Evolutionary conservation across 2,113 vertebrate species (phyloP).

Genomic region (Trichomycterus rosablanca): DNA sequence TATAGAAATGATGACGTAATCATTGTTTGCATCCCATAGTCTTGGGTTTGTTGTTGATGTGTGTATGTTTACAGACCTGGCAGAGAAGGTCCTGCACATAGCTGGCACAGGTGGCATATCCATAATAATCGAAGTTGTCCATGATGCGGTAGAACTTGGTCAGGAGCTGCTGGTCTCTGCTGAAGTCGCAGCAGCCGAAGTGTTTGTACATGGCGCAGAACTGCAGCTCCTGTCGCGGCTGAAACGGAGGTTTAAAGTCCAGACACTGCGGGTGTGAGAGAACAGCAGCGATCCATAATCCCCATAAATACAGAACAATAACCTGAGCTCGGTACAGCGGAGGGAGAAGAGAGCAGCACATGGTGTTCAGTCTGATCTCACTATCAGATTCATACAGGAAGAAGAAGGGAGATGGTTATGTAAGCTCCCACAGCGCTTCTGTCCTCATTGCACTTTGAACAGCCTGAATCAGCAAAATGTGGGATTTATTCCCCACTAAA

Average conservation of each 20-base stretch:
- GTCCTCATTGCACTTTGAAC: slow-evolving; percentile 22
- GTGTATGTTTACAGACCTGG: slow-evolving; percentile 71
- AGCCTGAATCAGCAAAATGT: background rate
- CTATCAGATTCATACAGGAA: no score
- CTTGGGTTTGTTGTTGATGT: no score
- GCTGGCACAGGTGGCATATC: slow-evolving; percentile 71
- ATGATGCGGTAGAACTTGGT: slow-evolving; percentile 73
- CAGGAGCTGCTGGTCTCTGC: slow-evolving; percentile 74
- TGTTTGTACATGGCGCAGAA: slow-evolving; percentile 83
- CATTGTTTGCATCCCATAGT: no score
- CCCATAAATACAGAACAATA: slow-evolving; percentile 28
- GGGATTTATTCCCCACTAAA: no score
- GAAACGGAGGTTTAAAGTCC: slow-evolving; percentile 94
- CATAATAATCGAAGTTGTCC: slow-evolving; percentile 62
- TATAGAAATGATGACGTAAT: no score
- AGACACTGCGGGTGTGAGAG: slow-evolving; percentile 84
- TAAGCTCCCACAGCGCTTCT: background rate
- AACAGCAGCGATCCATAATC: slow-evolving; percentile 44
- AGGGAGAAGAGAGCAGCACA: background rate
- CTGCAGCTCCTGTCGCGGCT: slow-evolving; percentile 70
- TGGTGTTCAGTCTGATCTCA: background rate
- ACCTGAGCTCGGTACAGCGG: background rate
- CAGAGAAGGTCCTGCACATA: slow-evolving; percentile 86
- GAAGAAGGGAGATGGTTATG: background rate
- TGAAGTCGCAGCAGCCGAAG: slow-evolving; percentile 85